Conservation (phyloP, 2,888 invertebrate genomes). For the Aspidiotus rigidus region DNA sequence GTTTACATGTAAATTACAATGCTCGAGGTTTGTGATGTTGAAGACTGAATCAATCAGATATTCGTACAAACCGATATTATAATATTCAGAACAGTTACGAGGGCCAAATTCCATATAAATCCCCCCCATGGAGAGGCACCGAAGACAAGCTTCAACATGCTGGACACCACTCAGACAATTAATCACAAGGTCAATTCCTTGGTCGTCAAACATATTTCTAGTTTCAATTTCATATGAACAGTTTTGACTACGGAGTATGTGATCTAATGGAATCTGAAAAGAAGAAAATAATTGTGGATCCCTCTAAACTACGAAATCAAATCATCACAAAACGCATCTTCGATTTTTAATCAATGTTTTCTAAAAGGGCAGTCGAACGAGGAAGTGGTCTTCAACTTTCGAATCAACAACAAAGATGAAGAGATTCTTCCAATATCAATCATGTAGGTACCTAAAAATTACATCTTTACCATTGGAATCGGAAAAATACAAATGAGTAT, state of each 20-base stretch:
- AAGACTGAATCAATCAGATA: neutral
- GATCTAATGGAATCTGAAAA: neutral
- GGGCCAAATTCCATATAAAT: conserved; percentile 13
- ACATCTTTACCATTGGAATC: too few relatives aligned
- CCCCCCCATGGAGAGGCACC: neutral
- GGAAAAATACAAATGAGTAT: too few relatives aligned
- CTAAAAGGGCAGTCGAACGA: too few relatives aligned
- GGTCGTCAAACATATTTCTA: conserved; percentile 12
- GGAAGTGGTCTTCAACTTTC: too few relatives aligned
- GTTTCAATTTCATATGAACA: conserved; percentile 19
- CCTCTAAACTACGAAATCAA: too few relatives aligned
- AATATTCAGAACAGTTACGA: conserved; percentile 9
- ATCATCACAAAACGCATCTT: too few relatives aligned
- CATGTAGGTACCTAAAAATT: too few relatives aligned
- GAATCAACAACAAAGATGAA: too few relatives aligned
- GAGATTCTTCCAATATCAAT: too few relatives aligned
- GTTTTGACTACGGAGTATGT: neutral
- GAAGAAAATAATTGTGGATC: conserved; percentile 6
- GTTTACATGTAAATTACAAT: neutral
- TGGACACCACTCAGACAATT: conserved; percentile 28
- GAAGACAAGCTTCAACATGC: conserved; percentile 12
- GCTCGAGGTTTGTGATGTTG: neutral
- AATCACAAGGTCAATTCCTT: conserved; percentile 26
- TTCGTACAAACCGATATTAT: neutral
- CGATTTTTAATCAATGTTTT: too few relatives aligned